Evolutionary conservation across 2,113 vertebrate species (phyloP).

Genomic region (Rhinoptilus africanus): DNA sequence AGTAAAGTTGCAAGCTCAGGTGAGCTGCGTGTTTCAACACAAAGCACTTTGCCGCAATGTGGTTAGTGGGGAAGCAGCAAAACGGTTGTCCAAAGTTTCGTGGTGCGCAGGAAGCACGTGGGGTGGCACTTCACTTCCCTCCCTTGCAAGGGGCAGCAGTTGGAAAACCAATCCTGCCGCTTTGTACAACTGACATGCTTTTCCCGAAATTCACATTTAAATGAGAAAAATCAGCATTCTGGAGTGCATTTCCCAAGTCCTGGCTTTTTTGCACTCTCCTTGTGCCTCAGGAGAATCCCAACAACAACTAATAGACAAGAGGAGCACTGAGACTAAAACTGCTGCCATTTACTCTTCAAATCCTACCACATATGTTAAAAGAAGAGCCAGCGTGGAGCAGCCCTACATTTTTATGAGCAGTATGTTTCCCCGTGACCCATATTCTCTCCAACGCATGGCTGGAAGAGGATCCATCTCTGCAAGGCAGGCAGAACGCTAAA

Average conservation of each 20-base stretch:
- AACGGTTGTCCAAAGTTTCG: background rate
- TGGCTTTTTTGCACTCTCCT: background rate
- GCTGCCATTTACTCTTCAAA: background rate
- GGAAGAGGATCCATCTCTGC: background rate
- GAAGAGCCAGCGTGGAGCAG: background rate
- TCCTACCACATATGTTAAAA: background rate
- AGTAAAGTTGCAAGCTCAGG: background rate
- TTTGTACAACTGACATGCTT: background rate
- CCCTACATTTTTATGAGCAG: background rate
- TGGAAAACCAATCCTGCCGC: background rate
- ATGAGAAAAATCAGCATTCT: background rate
- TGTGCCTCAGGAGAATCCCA: background rate
- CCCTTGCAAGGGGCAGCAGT: background rate
- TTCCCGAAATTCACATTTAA: background rate
- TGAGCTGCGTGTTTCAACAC: background rate
- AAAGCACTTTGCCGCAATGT: rapidly evolving
- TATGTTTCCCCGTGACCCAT: background rate
- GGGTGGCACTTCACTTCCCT: background rate
- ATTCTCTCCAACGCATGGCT: background rate
- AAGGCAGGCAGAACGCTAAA: background rate
- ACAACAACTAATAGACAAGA: background rate
- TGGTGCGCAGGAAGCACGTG: background rate
- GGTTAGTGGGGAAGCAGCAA: background rate
- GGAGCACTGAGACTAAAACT: background rate
- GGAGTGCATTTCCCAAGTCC: background rate